Conservation (phyloP, 92 coral and sea anemone genomes). For the Virgularia gustaviana region DNA sequence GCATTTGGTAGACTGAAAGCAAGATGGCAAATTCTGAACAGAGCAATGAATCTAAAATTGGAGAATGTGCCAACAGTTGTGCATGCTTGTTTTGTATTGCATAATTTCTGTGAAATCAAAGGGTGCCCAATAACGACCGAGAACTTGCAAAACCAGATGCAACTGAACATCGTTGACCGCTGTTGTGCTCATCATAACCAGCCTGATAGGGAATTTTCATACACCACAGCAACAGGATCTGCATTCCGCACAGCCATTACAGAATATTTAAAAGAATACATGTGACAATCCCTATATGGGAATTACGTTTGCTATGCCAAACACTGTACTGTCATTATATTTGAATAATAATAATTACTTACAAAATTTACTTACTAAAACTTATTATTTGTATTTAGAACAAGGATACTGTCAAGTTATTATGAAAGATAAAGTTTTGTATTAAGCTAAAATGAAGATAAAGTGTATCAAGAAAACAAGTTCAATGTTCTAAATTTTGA, state of each 20-base stretch:
- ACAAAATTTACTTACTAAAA: no score
- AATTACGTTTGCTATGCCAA: no score
- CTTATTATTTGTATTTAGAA: no score
- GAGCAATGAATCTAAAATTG: constrained; percentile 36
- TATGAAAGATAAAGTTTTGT: no score
- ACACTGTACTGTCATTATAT: no score
- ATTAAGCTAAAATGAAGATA: not conserved
- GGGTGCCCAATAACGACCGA: constrained; percentile 24
- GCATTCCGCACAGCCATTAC: constrained; percentile 37
- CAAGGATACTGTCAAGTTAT: no score
- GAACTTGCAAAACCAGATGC: constrained; percentile 39
- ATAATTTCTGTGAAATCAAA: constrained; percentile 52
- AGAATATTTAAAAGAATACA: constrained; percentile 44
- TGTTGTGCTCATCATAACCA: constrained; percentile 51
- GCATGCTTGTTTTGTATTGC: constrained; percentile 45
- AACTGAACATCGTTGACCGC: constrained; percentile 47
- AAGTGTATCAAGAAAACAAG: not conserved
- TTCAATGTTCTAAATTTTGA: not conserved
- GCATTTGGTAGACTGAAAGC: constrained; percentile 54
- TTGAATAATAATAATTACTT: no score
- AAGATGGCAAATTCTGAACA: constrained; percentile 40
- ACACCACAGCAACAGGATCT: constrained; percentile 50
- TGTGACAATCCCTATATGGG: constrained; percentile 4
- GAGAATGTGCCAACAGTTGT: constrained; percentile 47
- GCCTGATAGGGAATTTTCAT: constrained; percentile 44